Evolutionary conservation across 2,888 invertebrate species (phyloP).

Genomic region (Sminthurinus aureus): DNA sequence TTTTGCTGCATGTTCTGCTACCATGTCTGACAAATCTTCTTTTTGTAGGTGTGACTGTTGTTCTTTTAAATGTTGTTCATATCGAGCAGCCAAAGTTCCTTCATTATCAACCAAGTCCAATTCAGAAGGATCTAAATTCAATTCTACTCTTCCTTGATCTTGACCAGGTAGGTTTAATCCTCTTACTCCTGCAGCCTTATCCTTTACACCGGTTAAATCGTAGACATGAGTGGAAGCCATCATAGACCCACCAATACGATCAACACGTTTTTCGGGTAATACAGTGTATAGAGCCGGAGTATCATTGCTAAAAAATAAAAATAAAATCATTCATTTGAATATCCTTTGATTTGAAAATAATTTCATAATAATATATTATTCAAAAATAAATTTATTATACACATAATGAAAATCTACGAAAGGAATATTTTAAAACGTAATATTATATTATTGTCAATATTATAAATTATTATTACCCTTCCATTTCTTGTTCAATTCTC

Average conservation of each 20-base stretch:
- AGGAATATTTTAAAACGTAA: background rate
- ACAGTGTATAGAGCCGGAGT: slow-evolving; percentile 95
- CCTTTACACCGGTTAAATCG: slow-evolving; percentile 74
- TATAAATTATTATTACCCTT: slow-evolving; percentile 74
- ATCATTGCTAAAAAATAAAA: slow-evolving; percentile 72
- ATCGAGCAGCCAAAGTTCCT: slow-evolving; percentile 93
- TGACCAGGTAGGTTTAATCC: slow-evolving; percentile 14
- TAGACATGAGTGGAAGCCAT: slow-evolving; percentile 99
- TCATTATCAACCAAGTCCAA: slow-evolving; percentile 90
- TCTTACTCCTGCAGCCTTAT: slow-evolving; percentile 46
- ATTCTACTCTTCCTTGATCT: slow-evolving; percentile 80
- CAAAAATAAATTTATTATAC: too few species aligned
- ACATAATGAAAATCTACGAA: background rate
- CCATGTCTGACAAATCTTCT: slow-evolving; percentile 98
- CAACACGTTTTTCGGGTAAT: slow-evolving; percentile 91
- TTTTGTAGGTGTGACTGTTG: slow-evolving; percentile 86
- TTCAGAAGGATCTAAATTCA: slow-evolving; percentile 97
- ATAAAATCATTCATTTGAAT: background rate
- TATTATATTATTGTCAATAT: slow-evolving; percentile 1
- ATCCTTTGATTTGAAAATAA: too few species aligned
- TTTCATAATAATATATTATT: too few species aligned
- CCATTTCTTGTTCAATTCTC: slow-evolving; percentile 95
- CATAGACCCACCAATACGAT: slow-evolving; percentile 89
- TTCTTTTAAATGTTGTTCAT: slow-evolving; percentile 95
- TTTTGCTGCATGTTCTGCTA: slow-evolving; percentile 96